Evolutionary conservation across 2,113 vertebrate species (phyloP).

Genomic region (Jaculus jaculus): DNA sequence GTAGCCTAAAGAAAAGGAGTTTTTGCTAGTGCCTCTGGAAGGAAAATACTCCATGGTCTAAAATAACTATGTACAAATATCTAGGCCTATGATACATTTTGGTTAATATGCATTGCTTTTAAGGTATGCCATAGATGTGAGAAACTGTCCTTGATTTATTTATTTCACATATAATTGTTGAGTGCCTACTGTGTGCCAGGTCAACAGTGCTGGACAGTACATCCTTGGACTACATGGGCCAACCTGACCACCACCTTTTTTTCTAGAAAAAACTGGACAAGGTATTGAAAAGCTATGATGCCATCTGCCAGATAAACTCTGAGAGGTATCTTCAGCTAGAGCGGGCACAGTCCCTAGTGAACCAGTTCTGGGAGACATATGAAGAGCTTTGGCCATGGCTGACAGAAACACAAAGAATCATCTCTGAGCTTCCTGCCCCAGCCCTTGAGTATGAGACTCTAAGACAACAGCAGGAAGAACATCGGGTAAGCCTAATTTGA

Average conservation of each 20-base stretch:
- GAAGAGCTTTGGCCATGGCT: slow-evolving; percentile 98
- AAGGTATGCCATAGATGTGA: not conserved
- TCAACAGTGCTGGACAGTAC: not conserved
- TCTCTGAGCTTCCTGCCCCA: slow-evolving; percentile 91
- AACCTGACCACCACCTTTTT: slow-evolving; percentile 44
- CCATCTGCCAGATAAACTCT: slow-evolving; percentile 94
- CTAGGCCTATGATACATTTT: slow-evolving; percentile 15
- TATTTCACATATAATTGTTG: not conserved
- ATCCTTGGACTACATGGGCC: not conserved
- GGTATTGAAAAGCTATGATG: slow-evolving; percentile 90
- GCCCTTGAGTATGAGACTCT: slow-evolving; percentile 96
- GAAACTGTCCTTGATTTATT: not conserved
- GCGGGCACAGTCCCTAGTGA: slow-evolving; percentile 93
- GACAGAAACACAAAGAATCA: slow-evolving; percentile 89
- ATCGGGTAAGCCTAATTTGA: slow-evolving; percentile 89
- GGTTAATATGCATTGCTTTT: not conserved
- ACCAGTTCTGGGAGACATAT: slow-evolving; percentile 98
- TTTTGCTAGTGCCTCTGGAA: not conserved
- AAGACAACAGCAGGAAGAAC: slow-evolving; percentile 96
- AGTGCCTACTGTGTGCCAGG: not conserved
- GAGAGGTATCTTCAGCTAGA: slow-evolving; percentile 97
- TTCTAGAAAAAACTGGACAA: slow-evolving; percentile 89
- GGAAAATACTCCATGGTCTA: slow-evolving; percentile 14
- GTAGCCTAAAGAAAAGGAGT: slow-evolving; percentile 10
- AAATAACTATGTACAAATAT: not conserved